A percentile compares a stretch with the other conserved stretches of the same genome.
Evolutionary conservation across 1,140 invertebrate species (phyloP).

Genomic region (Psilanteris sp.): DNA sequence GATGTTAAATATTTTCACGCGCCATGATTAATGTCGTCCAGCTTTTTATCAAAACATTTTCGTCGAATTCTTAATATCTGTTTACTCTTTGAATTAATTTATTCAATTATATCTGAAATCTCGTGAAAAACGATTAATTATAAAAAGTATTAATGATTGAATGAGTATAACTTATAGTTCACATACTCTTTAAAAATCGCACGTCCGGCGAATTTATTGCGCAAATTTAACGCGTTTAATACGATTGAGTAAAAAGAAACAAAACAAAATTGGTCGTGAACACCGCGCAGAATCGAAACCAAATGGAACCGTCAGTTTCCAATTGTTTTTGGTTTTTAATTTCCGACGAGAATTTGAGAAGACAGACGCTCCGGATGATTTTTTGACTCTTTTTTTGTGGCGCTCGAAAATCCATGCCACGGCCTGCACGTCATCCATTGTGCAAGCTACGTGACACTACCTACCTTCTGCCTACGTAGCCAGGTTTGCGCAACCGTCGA

Average conservation of each 20-base stretch:
- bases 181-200: too few relatives aligned
- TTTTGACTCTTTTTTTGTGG: slow-evolving; percentile 16
- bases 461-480: slow-evolving; percentile 52
- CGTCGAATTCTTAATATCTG: background rate
- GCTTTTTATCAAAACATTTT: slow-evolving; percentile 17
- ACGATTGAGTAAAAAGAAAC: too few relatives aligned
- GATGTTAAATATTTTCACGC: slow-evolving; percentile 2
- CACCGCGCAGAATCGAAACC: too few relatives aligned
- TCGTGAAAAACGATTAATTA: slow-evolving; percentile 9
- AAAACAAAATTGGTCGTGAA: too few relatives aligned
- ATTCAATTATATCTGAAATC: background rate
- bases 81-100: background rate
- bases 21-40: too few relatives aligned
- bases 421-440: slow-evolving; percentile 40
- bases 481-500: slow-evolving; percentile 53
- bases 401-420: slow-evolving; percentile 20
- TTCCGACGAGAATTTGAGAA: slow-evolving; percentile 9
- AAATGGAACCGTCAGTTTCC: too few relatives aligned
- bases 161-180: too few relatives aligned
- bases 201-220: too few relatives aligned
- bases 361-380: slow-evolving; percentile 16
- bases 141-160: too few relatives aligned
- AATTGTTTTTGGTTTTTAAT: too few relatives aligned
- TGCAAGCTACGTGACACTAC: slow-evolving; percentile 48
- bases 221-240: too few relatives aligned